Evolutionary conservation across 2,888 invertebrate genomes (phyloP).

Genomic region (Dromius quadrimaculatus): DNA sequence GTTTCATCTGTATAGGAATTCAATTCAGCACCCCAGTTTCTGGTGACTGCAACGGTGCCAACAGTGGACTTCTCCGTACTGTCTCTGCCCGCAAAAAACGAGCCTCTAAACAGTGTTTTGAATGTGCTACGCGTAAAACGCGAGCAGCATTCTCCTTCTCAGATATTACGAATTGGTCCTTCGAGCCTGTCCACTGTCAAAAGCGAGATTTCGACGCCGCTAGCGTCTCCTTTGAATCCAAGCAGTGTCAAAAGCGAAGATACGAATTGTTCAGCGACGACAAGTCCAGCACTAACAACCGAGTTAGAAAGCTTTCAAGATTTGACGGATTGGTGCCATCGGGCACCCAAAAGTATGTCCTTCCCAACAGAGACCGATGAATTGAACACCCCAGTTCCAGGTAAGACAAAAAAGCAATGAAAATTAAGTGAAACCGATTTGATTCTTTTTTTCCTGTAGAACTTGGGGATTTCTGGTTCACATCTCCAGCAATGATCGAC

Average conservation of each 20-base stretch:
- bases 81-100: slow-evolving; percentile 13
- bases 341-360: slow-evolving; percentile 69
- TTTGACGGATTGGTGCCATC: slow-evolving; percentile 73
- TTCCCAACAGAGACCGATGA: slow-evolving; percentile 62
- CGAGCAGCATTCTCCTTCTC: not conserved
- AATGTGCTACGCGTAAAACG: not conserved
- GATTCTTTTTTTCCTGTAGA: slow-evolving; percentile 12
- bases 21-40: not conserved
- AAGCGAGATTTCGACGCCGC: slow-evolving; percentile 23
- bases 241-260: slow-evolving; percentile 46
- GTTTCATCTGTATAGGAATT: not conserved
- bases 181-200: slow-evolving; percentile 15
- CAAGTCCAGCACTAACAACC: slow-evolving; percentile 65
- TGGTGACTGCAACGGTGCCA: too few relatives aligned
- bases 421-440: slow-evolving; percentile 1
- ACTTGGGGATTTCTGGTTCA: slow-evolving; percentile 41
- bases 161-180: not conserved
- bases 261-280: slow-evolving; percentile 9
- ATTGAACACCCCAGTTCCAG: slow-evolving; percentile 63
- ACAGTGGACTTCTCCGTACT: not conserved
- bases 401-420: slow-evolving; percentile 56
- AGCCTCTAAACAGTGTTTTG: slow-evolving; percentile 5
- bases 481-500: slow-evolving; percentile 39
- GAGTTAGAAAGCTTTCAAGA: slow-evolving; percentile 80
- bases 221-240: slow-evolving; percentile 5